phyloP scores from a whole-genome alignment of 37 sponge, comb jelly and placozoan species.

The Ianthella basta region DNA sequence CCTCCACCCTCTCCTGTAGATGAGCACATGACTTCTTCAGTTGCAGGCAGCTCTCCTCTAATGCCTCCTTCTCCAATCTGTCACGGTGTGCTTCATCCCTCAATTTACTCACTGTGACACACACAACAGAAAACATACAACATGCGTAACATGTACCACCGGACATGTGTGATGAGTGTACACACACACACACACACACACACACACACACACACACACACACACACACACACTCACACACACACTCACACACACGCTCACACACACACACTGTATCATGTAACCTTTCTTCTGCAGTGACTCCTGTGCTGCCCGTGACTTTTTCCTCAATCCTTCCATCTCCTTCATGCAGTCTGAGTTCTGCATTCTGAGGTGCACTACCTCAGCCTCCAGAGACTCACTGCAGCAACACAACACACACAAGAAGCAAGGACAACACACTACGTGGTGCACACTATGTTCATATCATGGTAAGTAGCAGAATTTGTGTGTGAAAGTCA shows the following conservation, averaged over 20 bases:
- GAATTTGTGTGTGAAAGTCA: background rate
- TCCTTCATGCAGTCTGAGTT: no score
- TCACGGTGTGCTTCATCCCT: constrained; percentile 11
- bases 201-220: background rate
- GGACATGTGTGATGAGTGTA: background rate
- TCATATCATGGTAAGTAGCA: no score
- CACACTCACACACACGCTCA: background rate
- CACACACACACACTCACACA: background rate
- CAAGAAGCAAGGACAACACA: no score
- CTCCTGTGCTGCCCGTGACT: no score
- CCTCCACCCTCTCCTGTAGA: constrained; percentile 35
- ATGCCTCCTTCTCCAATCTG: constrained; percentile 11
- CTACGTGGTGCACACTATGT: no score
- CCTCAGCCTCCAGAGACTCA: no score
- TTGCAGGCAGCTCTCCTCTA: background rate
- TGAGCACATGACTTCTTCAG: constrained; percentile 28
- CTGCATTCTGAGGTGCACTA: no score
- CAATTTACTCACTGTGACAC: constrained; percentile 35
- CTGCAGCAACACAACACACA: no score
- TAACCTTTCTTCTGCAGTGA: no score
- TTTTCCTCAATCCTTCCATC: no score
- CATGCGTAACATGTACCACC: background rate
- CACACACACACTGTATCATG: no score
- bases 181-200: background rate
- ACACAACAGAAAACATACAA: background rate